Evolutionary conservation across 1,140 invertebrate species (phyloP).

Genomic region (Nymphalis io): DNA sequence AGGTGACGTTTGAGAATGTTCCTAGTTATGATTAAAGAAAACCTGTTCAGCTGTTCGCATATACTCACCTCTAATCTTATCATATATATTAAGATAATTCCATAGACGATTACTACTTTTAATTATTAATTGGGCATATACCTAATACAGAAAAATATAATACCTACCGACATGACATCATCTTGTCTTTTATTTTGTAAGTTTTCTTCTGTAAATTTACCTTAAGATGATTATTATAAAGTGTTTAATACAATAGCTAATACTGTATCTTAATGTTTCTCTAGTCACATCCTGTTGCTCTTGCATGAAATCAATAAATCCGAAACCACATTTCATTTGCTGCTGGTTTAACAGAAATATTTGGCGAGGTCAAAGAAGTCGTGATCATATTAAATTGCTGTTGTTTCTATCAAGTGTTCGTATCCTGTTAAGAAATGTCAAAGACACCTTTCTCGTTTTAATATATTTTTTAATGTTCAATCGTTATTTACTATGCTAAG

Average conservation of each 20-base stretch:
- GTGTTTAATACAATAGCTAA: background rate
- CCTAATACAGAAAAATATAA: no score
- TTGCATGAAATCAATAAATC: background rate
- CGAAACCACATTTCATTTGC: conserved; percentile 18
- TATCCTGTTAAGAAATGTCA: conserved; percentile 41
- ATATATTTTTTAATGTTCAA: conserved; percentile 9
- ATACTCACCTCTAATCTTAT: no score
- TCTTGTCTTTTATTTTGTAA: no score
- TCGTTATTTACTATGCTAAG: background rate
- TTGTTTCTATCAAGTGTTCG: conserved; percentile 28
- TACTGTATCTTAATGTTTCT: background rate
- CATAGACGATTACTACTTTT: no score
- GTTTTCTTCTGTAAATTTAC: no score
- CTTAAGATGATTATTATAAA: no score
- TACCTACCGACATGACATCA: no score
- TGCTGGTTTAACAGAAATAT: conserved; percentile 27
- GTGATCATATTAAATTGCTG: conserved; percentile 38
- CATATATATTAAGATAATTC: no score
- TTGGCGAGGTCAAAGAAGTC: conserved; percentile 35
- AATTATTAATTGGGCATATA: no score
- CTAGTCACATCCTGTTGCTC: conserved; percentile 3
- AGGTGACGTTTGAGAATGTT: no score
- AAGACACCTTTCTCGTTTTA: conserved; percentile 27
- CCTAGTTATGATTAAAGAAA: no score
- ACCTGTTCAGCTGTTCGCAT: no score